A percentile compares a stretch with the other conserved stretches of the same genome.
Evolutionary conservation across 2,888 invertebrate species (phyloP).

Genomic region (Nomada lathburiana): DNA sequence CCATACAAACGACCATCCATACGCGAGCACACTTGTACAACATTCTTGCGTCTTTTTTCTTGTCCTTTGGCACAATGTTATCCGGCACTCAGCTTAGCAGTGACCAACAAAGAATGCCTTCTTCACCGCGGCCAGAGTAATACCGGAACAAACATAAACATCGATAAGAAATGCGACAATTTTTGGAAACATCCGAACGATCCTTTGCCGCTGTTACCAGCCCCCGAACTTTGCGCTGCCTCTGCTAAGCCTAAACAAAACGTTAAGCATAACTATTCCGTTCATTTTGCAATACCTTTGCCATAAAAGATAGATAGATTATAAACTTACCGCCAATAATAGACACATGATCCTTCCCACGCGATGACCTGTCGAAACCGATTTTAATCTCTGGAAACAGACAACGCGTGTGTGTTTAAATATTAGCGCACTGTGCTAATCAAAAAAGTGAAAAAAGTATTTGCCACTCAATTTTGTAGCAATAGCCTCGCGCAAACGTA

Average conservation of each 20-base stretch:
- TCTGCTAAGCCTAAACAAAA: constrained; percentile 78
- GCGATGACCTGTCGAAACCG: constrained; percentile 85
- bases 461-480: too few species aligned
- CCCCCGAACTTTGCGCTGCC: constrained; percentile 80
- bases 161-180: constrained; percentile 70
- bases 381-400: constrained; percentile 85
- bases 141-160: constrained; percentile 66
- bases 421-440: too few species aligned
- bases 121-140: constrained; percentile 75
- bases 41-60: constrained; percentile 53
- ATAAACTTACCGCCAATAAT: constrained; percentile 86
- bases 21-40: constrained; percentile 21
- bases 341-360: constrained; percentile 86
- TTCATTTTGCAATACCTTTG: not conserved
- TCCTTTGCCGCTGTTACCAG: constrained; percentile 63
- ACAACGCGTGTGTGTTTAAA: not conserved
- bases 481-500: too few species aligned
- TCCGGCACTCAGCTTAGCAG: constrained; percentile 73
- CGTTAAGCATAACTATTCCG: not conserved
- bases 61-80: constrained; percentile 78
- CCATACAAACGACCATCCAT: constrained; percentile 8
- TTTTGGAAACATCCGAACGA: constrained; percentile 50
- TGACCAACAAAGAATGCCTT: constrained; percentile 72
- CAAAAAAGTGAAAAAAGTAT: too few species aligned
- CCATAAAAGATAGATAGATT: not conserved